Evolutionary conservation across 1,140 invertebrate species (phyloP), one percentile per base, ranked within the genome.

Genomic region (Wasmannia auropunctata): DNA sequence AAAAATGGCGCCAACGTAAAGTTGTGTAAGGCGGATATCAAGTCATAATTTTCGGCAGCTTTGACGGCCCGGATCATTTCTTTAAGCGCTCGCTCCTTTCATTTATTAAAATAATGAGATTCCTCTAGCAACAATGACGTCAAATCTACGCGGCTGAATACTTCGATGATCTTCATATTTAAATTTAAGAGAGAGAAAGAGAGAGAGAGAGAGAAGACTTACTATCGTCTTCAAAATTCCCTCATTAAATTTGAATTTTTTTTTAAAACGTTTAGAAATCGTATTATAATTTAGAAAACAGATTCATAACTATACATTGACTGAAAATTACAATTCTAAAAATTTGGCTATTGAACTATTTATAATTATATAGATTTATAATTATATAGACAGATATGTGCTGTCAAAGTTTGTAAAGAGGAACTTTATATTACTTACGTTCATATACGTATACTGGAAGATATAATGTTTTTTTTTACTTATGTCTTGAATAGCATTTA

Each of bases 1-100:
- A 91, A 91, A 92, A 94, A 91, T 88, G 92, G 93, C 93, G 94
- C 92, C 92, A 92, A 92, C 80, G 90, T 72, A 76, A 91, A 91
- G 87, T 37, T 54, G 77, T 49, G 60, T 46, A 88, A 91, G 19
- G 19, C 62, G 60, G 46, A 88, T 85, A 80, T 58, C 86, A 40
- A 80, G 76, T 37, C 62, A 69, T 70, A 81, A 81, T 54, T 81
- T 70, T 72, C 25, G 28, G 25, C 37, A 51, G 58, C 58, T 65
- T 65, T 79, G 75, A 63, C 40, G 60, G 43, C 4, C 25, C 11
- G 58, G 22, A 72, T 81, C 51, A 72, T 72, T 81, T 72, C n/a
- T 19, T 19, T 40, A 72, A 72, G 67, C 37, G 43, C 16, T 25
- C 31, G 14, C 10, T 40, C 31, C 34, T 80, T 67, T 67, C 22